Percentiles rank a stretch among this genome's conserved stretches.
These are phyloP conservation scores for Eupelmus urozonus DNA, from an alignment of 2,888 invertebrate species.

Conservation along the genomic window DNA sequence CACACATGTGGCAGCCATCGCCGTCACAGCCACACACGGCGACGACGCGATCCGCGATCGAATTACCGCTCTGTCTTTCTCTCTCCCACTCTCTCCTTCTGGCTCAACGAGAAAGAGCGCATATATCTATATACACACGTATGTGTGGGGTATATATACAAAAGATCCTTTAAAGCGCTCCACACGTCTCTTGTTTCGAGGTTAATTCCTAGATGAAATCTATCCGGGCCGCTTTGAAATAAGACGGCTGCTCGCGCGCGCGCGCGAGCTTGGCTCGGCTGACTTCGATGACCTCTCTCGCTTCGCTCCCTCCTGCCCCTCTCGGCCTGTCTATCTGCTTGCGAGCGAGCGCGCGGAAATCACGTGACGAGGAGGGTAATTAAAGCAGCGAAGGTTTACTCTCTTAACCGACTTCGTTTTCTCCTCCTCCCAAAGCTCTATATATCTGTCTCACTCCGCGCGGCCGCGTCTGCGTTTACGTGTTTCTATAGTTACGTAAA, in stretches of 20 bases:
- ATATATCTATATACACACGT: neutral
- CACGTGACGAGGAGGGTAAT: constrained; percentile 45
- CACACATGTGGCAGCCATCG: constrained; percentile 62
- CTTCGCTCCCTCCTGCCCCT: neutral
- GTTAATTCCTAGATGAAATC: constrained; percentile 42
- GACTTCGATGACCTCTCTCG: constrained; percentile 31
- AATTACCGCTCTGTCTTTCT: constrained; percentile 57
- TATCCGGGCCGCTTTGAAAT: constrained; percentile 30
- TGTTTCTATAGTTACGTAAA: constrained; percentile 32
- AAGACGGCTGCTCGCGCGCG: too few species aligned
- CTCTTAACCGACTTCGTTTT: constrained; percentile 24
- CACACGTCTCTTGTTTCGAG: constrained; percentile 51
- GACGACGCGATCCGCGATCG: constrained; percentile 57
- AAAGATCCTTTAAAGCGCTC: constrained; percentile 45
- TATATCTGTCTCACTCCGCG: too few species aligned
- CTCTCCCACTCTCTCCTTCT: too few species aligned
- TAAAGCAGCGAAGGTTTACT: constrained; percentile 38
- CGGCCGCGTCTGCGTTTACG: too few species aligned
- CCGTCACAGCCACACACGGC: constrained; percentile 44
- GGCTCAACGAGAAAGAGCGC: constrained; percentile 41
- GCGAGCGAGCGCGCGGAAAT: constrained; percentile 12
- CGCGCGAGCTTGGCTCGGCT: neutral
- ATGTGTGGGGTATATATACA: neutral
- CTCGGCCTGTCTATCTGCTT: neutral
- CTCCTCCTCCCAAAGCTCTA: neutral